phyloP scores from a whole-genome alignment of 2,113 vertebrate species.

The Thryonomys swinderianus region DNA sequence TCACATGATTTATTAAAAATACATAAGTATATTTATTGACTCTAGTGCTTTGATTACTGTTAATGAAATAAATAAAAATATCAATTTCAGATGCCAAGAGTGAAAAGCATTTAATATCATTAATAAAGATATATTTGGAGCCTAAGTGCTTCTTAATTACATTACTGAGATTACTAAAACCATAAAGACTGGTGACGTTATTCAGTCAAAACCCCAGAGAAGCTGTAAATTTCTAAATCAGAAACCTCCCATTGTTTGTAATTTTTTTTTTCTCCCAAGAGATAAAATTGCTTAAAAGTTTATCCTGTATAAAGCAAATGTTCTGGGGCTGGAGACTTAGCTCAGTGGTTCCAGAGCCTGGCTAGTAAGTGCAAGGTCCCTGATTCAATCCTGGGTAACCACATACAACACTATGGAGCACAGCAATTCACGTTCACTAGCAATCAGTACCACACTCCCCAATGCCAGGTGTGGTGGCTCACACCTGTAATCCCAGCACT shows the following conservation, averaged over 20 bases:
- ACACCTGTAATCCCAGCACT: no score
- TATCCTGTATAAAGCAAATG: not conserved
- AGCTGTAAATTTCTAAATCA: not conserved
- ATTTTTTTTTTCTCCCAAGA: not conserved
- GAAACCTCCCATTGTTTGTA: not conserved
- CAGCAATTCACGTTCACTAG: no score
- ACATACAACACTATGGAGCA: no score
- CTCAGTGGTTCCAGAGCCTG: no score
- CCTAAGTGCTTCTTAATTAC: not conserved
- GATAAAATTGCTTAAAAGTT: not conserved
- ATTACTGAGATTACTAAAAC: not conserved
- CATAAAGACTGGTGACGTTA: not conserved
- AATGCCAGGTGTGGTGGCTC: no score
- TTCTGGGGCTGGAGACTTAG: no score
- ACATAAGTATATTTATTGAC: not conserved
- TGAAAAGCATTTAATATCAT: slow-evolving; percentile 10
- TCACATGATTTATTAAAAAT: slow-evolving; percentile 6
- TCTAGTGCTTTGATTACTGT: not conserved
- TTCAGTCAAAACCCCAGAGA: not conserved
- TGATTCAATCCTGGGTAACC: no score
- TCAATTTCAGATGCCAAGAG: not conserved
- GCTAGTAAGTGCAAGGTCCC: no score
- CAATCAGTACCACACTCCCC: no score
- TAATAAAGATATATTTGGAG: not conserved
- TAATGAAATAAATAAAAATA: slow-evolving; percentile 10